A percentile compares a stretch with the other conserved stretches of the same genome.
Evolutionary conservation across 2,797 vertebrate species (phyloP).

Genomic region (Taeniopygia guttata): DNA sequence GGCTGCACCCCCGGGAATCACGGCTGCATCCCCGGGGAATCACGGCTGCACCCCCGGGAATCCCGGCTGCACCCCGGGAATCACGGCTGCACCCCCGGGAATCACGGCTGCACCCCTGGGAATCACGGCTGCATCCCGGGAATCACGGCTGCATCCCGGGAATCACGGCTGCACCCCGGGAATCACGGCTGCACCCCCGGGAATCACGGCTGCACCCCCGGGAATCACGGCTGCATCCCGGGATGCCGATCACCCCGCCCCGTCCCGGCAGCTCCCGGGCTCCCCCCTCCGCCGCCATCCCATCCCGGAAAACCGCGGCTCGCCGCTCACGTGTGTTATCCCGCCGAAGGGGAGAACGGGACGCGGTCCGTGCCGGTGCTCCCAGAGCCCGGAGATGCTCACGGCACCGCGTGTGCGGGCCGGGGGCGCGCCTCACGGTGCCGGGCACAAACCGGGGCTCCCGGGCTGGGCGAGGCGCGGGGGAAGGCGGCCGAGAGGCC

Average conservation of each 20-base stretch:
- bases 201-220: too few species aligned
- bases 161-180: too few species aligned
- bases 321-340: not conserved
- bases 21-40: too few species aligned
- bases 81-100: not conserved
- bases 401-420: not conserved
- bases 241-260: not conserved
- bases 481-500: not conserved
- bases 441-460: not conserved
- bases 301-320: not conserved
- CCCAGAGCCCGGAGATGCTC: too few species aligned
- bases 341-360: too few species aligned
- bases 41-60: too few species aligned
- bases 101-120: not conserved
- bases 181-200: too few species aligned
- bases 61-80: too few species aligned
- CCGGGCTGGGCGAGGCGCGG: not conserved
- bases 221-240: too few species aligned
- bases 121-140: not conserved
- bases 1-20: too few species aligned
- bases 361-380: not conserved
- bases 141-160: too few species aligned
- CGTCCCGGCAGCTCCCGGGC: not conserved
- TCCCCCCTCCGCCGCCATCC: not conserved
- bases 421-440: not conserved